Conservation (phyloP, 2,888 invertebrate genomes). For the Melieria crassipennis region DNA sequence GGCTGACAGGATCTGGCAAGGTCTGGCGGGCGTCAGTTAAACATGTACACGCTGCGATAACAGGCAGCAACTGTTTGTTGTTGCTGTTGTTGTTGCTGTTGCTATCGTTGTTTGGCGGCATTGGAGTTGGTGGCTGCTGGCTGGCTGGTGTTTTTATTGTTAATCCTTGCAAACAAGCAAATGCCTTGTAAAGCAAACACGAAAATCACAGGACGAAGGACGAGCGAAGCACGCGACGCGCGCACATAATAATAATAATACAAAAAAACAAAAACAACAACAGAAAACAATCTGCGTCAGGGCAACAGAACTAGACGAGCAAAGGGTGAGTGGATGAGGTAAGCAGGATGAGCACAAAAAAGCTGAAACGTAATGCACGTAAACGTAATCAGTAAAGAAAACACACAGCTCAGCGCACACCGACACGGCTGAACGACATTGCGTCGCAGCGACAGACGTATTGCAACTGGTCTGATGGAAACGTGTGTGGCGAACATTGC, state of each 20-base stretch:
- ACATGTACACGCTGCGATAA: conserved; percentile 41
- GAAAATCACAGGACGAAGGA: conserved; percentile 40
- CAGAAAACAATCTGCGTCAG: too few species aligned
- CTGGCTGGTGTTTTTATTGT: conserved; percentile 36
- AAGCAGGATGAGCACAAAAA: too few species aligned
- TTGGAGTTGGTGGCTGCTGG: neutral
- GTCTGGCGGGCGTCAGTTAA: conserved; percentile 19
- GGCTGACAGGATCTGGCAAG: conserved; percentile 26
- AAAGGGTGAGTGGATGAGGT: too few species aligned
- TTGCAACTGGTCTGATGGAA: too few species aligned
- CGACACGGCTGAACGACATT: too few species aligned
- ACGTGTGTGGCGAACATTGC: too few species aligned
- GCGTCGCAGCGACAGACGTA: too few species aligned
- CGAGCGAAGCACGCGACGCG: conserved; percentile 1
- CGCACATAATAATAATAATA: neutral
- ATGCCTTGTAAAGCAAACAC: conserved; percentile 48
- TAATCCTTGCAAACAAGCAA: conserved; percentile 50
- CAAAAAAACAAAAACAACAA: neutral
- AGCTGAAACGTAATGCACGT: too few species aligned
- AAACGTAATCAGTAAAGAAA: too few species aligned
- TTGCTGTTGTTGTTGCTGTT: conserved; percentile 36
- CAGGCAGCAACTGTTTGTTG: conserved; percentile 39
- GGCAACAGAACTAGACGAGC: too few species aligned
- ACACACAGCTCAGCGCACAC: neutral
- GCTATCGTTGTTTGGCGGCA: conserved; percentile 5